Base-by-base conservation (phyloP, 1,140 invertebrate genomes). In the Aricia agestis region DNA sequence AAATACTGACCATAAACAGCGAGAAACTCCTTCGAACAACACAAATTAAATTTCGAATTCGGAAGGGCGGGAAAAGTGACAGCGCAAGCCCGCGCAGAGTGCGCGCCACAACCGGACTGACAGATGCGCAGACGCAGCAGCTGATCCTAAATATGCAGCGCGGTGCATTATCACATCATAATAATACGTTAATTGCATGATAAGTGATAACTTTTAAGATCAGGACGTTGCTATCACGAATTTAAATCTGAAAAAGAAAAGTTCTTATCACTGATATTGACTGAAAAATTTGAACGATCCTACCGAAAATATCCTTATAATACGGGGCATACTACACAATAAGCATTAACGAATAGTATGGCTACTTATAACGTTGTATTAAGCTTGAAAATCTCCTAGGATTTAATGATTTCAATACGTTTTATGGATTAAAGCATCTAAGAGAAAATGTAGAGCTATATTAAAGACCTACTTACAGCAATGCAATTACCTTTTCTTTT, bases 81-180 rank as follows among this genome's bases (percentile, higher is more conserved):
- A 66, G 61, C 72, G 66, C 66, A 70, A 80, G 81, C 78, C 78
- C 78, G 78, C 80, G 74, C 83, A 72, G 73, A 73, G 78, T 84
- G 81, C 81, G 81, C 80, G 80, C 81, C 78, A 81, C 82, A 74
- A 52, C 45, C 45, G 4, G 45, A 85, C 83, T 84, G 83, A 83
- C 82, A 81, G 78, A 80, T 78, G 76, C 67, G 71, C 70, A 74
- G 74, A 73, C 69, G 66, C 74, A 76, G 73, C 82, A 80, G 79
- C 81, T 82, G 82, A 82, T 80, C 77, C 58, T 63, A n/a, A n/a
- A n/a, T n/a, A 18, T 31, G 45, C 18, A 31, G 13, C 19, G 10
- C 58, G 3, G 25, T 19, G 10, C 32, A 17, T 19, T n/a, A 69
- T 69, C n/a, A 17, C 11, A 36, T 36, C 36, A 66, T 2, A 36